These are phyloP conservation scores for Zosterops lateralis DNA, from an alignment of 2,113 vertebrate species.

Conservation along the genomic window DNA sequence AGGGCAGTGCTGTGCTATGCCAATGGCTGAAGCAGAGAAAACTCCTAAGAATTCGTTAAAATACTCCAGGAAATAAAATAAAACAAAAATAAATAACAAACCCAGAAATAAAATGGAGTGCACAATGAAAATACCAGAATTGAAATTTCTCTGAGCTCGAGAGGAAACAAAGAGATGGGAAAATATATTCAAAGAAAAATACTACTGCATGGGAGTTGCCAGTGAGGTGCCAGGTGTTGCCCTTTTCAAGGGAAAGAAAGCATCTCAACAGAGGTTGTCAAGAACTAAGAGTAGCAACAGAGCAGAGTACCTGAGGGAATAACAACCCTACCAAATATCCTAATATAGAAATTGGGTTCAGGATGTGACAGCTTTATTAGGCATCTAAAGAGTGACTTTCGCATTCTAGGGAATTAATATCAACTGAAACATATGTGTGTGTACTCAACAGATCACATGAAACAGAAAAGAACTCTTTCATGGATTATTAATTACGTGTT, in stretches of 20 bases:
- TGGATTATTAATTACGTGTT: not conserved
- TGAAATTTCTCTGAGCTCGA: not conserved
- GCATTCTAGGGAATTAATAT: not conserved
- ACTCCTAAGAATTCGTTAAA: not conserved
- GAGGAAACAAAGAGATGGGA: not conserved
- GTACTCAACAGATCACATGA: not conserved
- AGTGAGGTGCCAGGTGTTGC: not conserved
- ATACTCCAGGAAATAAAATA: constrained; percentile 24
- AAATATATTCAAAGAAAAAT: not conserved
- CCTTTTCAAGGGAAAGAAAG: not conserved
- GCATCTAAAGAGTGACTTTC: not conserved
- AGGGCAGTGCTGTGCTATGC: not conserved
- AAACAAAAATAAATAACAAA: constrained; percentile 14
- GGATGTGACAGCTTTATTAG: not conserved
- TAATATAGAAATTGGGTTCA: not conserved
- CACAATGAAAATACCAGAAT: not conserved
- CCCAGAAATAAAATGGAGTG: not conserved
- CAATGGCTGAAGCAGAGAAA: not conserved
- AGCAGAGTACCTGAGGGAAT: not conserved
- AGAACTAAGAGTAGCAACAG: not conserved
- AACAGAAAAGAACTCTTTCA: not conserved
- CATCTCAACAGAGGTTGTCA: not conserved
- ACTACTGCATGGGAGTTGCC: not conserved
- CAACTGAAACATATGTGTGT: not conserved
- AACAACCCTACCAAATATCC: not conserved